Conservation (phyloP, 2,113 vertebrate genomes). For the Coreoperca whiteheadi region DNA sequence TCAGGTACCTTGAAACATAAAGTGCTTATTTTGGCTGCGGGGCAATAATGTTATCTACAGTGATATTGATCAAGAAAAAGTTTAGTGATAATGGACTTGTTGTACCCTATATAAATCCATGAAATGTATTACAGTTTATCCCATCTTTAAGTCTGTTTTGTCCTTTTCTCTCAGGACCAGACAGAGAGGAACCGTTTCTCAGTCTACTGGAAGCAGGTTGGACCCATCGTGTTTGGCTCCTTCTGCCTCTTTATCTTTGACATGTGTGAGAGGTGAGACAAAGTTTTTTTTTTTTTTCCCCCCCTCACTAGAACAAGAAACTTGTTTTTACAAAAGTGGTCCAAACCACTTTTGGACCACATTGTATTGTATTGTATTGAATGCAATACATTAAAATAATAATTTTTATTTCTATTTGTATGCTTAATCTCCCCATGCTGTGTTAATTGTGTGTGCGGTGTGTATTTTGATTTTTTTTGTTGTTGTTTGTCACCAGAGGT, state of each 20-base stretch:
- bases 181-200: conserved; percentile 93
- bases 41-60: neutral
- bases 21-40: neutral
- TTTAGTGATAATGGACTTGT: neutral
- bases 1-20: neutral
- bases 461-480: no score
- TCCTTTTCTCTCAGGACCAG: conserved; percentile 88
- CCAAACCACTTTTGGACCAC: neutral
- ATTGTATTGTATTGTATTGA: no score
- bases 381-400: neutral
- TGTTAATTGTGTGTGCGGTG: no score
- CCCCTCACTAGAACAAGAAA: neutral
- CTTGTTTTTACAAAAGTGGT: neutral
- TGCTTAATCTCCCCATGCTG: neutral
- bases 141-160: neutral
- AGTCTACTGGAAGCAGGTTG: conserved; percentile 98
- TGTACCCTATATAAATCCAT: neutral
- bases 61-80: neutral
- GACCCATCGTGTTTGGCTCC: conserved; percentile 95
- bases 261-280: conserved; percentile 96
- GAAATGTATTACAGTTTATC: neutral
- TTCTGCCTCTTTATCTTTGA: conserved; percentile 99
- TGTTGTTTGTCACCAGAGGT: conserved; percentile 87
- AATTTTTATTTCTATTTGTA: no score
- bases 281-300: neutral